Base-by-base conservation (phyloP, 1,140 invertebrate species). In the Drosophila sturtevanti region DNA sequence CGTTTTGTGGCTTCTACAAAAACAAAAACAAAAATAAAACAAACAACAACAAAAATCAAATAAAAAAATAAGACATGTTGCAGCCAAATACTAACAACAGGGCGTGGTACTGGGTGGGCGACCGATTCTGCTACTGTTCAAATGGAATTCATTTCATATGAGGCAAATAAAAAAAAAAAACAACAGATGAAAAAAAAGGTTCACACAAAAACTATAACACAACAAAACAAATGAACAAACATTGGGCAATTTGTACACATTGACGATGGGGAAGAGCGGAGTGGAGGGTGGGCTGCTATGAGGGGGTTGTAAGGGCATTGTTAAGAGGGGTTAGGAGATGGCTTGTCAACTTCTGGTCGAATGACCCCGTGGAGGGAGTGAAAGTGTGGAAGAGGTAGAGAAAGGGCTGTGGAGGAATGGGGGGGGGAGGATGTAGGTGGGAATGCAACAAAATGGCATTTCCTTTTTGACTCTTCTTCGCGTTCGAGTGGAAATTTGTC, bases 191-290 rank as follows among this genome's bases (percentile, higher is more conserved):
- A 73, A 67, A 61, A 61, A 65, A 63, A 58, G 35, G 24, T 48
- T 68, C 68, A 38, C 66, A 44, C 61, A 14, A 51, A 60, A 76
- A 76, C 41, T 48, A 48, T 48, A 48, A 48, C 16, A 48, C 41
- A 48, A 48, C 41, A 48, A 48, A 48, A 48, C 41, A 48, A 48
- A 48, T 48, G 41, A 48, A 48, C 66, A 87, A 79, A 82, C 82
- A 87, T 79, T 69, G 66, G 68, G 63, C 79, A 89, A 87, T 87
- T 86, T 87, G 82, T 89, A 87, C 80, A 87, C 73, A 81, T 74
- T 82, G 54, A 72, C 63, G 63, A 70, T 55, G 59, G 59, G 5
- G 16, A 61, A 64, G 64, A 59, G 27, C 16, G 18, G 22, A 22
- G 34, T 3, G 35, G 11, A 16, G 38, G 11, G 34, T n/a, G n/a